These are phyloP conservation scores for Brachionus calyciflorus DNA, from an alignment of 1,140 invertebrate species.

Conservation along the genomic window DNA sequence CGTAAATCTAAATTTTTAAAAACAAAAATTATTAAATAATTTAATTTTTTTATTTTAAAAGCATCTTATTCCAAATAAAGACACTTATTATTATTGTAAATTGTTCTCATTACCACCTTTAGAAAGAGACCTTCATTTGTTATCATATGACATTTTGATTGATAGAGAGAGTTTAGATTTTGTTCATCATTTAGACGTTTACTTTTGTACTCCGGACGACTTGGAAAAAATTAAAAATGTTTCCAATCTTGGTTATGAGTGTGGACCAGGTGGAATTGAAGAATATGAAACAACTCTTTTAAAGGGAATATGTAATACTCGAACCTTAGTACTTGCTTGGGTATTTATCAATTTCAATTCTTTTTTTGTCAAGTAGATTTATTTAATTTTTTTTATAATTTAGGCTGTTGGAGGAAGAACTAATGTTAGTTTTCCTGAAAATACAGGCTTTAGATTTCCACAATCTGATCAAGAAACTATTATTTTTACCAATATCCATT, in stretches of 20 bases:
- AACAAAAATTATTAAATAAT: not conserved
- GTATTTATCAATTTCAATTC: not conserved
- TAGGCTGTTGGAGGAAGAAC: slow-evolving; percentile 20
- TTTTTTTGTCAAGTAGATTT: not conserved
- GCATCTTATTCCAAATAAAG: slow-evolving; percentile 6
- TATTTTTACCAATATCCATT: slow-evolving; percentile 4
- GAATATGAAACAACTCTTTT: not conserved
- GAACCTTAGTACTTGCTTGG: not conserved
- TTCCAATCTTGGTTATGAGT: not conserved
- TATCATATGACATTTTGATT: slow-evolving; percentile 12
- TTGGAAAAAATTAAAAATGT: not conserved
- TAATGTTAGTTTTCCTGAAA: slow-evolving; percentile 1
- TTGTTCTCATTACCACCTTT: not conserved
- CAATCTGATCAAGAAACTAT: slow-evolving; percentile 3
- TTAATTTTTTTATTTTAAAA: not conserved
- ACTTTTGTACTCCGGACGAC: not conserved
- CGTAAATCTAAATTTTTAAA: slow-evolving; percentile 6
- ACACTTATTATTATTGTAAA: slow-evolving; percentile 31
- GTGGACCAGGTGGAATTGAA: not conserved
- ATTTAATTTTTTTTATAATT: not conserved
- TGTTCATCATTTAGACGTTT: slow-evolving; percentile 35
- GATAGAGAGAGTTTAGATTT: not conserved
- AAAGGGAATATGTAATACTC: not conserved
- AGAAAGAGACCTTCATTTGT: slow-evolving; percentile 4
- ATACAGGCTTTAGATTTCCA: slow-evolving; percentile 11